Evolutionary conservation across 2,888 invertebrate genomes (phyloP).

Genomic region (Napeogenes sylphis): DNA sequence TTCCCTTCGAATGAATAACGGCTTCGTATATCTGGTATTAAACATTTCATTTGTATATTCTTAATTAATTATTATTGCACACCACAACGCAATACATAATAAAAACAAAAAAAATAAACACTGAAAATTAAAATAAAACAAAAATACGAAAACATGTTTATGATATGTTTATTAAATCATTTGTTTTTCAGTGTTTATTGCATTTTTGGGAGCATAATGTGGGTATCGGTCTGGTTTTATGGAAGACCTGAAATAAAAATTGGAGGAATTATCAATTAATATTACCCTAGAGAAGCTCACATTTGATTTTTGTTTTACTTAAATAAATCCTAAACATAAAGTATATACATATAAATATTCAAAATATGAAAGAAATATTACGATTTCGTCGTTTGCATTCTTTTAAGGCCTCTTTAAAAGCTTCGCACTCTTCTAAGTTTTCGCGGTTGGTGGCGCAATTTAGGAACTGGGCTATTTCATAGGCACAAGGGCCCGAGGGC

Average conservation of each 20-base stretch:
- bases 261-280: neutral
- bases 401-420: conserved; percentile 95
- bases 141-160: no score
- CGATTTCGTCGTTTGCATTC: conserved; percentile 92
- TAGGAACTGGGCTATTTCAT: conserved; percentile 95
- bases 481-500: conserved; percentile 88
- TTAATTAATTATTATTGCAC: no score
- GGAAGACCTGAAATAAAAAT: conserved; percentile 38
- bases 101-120: no score
- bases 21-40: neutral
- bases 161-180: neutral
- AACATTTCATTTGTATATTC: neutral
- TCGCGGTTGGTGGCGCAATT: conserved; percentile 91
- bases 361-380: conserved; percentile 39
- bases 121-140: no score
- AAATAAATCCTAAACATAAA: conserved; percentile 7
- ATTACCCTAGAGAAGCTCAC: neutral
- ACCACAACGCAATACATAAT: no score
- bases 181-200: neutral
- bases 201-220: neutral
- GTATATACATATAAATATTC: conserved; percentile 9
- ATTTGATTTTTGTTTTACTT: no score
- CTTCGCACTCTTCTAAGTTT: conserved; percentile 92
- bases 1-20: neutral
- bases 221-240: conserved; percentile 18